Conservation (phyloP, 2,888 invertebrate genomes). For the Thymelicus acteon region DNA sequence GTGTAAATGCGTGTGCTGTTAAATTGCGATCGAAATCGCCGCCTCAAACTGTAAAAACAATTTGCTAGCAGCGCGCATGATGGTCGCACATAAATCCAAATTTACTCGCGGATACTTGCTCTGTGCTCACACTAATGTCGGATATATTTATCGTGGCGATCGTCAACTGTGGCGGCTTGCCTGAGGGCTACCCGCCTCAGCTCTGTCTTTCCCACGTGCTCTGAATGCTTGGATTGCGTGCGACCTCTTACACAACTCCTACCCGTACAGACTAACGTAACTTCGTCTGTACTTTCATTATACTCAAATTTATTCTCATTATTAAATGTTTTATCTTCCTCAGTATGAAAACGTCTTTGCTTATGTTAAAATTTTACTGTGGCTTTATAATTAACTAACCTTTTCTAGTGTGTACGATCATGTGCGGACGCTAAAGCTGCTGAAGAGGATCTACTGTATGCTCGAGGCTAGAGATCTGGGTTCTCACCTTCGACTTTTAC, state of each 20-base stretch:
- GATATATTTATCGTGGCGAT: constrained; percentile 80
- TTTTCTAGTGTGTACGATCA: constrained; percentile 55
- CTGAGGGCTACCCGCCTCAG: constrained; percentile 74
- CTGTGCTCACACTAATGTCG: constrained; percentile 75
- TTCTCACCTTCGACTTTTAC: constrained; percentile 75
- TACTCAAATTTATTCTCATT: constrained; percentile 39
- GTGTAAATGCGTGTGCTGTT: constrained; percentile 35
- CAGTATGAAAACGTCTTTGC: constrained; percentile 40
- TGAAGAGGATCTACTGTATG: constrained; percentile 82
- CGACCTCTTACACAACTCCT: constrained; percentile 71
- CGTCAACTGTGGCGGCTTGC: constrained; percentile 79
- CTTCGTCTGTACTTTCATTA: constrained; percentile 54
- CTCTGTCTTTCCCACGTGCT: constrained; percentile 80
- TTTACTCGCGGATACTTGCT: constrained; percentile 52
- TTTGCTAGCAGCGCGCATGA: constrained; percentile 43
- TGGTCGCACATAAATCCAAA: constrained; percentile 57
- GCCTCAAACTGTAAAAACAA: constrained; percentile 38
- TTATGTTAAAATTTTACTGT: constrained; percentile 57
- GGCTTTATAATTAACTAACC: constrained; percentile 51
- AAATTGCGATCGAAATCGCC: constrained; percentile 38
- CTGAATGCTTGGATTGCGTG: constrained; percentile 83
- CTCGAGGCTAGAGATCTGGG: constrained; percentile 74
- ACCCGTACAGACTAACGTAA: constrained; percentile 60
- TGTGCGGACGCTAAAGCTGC: constrained; percentile 69
- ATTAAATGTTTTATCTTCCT: constrained; percentile 17